Conservation (phyloP, 2,888 invertebrate species). For the Anodontia alba region DNA sequence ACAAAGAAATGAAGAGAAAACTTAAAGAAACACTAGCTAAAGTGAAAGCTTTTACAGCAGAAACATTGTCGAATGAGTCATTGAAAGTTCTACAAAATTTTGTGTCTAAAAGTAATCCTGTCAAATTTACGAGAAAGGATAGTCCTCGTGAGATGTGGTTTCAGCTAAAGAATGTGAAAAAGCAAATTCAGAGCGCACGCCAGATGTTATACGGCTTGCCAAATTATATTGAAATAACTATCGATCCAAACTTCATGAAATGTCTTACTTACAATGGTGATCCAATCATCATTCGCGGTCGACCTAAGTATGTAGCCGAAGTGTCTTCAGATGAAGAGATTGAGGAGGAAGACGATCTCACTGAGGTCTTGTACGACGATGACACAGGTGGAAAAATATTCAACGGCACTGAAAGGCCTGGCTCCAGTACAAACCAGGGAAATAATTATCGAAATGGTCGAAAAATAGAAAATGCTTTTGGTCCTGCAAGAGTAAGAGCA, state of each 20-base stretch:
- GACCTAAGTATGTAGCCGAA: conserved; percentile 50
- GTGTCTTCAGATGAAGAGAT: conserved; percentile 50
- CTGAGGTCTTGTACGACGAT: neutral
- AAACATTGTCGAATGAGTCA: conserved; percentile 46
- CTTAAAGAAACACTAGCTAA: conserved; percentile 48
- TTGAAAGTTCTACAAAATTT: conserved; percentile 38
- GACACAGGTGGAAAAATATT: neutral
- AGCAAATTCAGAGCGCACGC: conserved; percentile 35
- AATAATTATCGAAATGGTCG: neutral
- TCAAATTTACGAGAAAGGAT: conserved; percentile 32
- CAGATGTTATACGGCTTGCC: conserved; percentile 48
- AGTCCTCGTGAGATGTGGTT: conserved; percentile 41
- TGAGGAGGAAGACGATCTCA: conserved; percentile 27
- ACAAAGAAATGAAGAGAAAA: conserved; percentile 54
- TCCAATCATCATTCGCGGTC: conserved; percentile 51
- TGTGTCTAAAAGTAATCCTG: conserved; percentile 32
- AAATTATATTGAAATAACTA: conserved; percentile 51
- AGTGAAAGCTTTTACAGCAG: conserved; percentile 54
- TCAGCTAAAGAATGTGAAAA: conserved; percentile 40
- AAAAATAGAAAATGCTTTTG: neutral
- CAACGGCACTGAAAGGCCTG: neutral
- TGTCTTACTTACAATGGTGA: conserved; percentile 50
- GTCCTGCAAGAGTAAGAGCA: neutral
- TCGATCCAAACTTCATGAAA: conserved; percentile 53
- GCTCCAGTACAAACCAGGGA: neutral